A percentile compares a stretch with the other conserved stretches of the same genome.
Conservation (phyloP, 2,797 vertebrate species). For the Spondyliosoma cantharus region DNA sequence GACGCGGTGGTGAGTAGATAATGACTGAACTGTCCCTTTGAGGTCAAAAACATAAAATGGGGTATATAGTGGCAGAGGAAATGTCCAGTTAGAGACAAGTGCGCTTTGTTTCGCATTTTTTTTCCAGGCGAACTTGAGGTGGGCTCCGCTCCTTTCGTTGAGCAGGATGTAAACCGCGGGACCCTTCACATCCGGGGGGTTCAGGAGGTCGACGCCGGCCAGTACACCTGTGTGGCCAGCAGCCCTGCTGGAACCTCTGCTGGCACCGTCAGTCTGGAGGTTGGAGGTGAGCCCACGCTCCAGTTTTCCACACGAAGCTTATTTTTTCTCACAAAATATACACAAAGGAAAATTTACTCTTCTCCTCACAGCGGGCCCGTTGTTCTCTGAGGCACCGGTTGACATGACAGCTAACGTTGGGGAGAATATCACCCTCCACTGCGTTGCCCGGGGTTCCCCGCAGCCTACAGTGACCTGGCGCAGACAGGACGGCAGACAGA, state of each 20-base stretch:
- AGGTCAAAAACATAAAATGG: conserved; percentile 22
- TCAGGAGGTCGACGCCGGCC: conserved; percentile 86
- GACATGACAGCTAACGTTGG: conserved; percentile 82
- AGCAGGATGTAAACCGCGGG: conserved; percentile 76
- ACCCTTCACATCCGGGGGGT: conserved; percentile 84
- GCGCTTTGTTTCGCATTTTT: not conserved
- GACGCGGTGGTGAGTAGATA: too few relatives aligned
- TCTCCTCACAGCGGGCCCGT: conserved; percentile 84
- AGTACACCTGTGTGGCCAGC: conserved; percentile 87
- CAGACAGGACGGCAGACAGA: conserved; percentile 79
- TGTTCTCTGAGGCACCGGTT: conserved; percentile 83
- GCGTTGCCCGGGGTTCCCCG: conserved; percentile 84
- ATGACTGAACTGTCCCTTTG: too few relatives aligned
- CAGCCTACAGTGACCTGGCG: conserved; percentile 86
- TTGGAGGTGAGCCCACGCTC: conserved; percentile 87
- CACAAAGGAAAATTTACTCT: conserved; percentile 42
- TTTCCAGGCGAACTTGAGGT: conserved; percentile 85
- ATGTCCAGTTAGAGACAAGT: conserved; percentile 1
- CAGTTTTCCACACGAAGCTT: conserved; percentile 12
- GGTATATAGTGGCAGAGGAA: not conserved
- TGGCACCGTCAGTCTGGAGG: conserved; percentile 82
- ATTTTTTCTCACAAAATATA: conserved; percentile 25
- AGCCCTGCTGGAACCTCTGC: conserved; percentile 81
- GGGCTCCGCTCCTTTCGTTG: conserved; percentile 74
- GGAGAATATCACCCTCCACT: conserved; percentile 85